Conservation (phyloP, 2,113 vertebrate species). For the Phyllopteryx taeniolatus region DNA sequence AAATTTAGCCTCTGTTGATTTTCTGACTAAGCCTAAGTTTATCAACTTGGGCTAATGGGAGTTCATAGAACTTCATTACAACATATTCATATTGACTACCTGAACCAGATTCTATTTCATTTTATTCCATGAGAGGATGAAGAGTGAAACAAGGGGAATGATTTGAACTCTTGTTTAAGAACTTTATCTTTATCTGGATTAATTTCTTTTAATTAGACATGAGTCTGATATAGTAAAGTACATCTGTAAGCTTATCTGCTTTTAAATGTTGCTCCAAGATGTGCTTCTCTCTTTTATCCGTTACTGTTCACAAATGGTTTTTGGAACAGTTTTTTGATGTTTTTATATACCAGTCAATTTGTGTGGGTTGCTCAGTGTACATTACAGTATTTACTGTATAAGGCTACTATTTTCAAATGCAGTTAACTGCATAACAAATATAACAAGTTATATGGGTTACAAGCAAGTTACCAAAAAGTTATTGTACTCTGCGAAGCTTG, state of each 20-base stretch:
- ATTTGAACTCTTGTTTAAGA: too few relatives aligned
- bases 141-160: too few relatives aligned
- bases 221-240: too few relatives aligned
- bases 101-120: too few relatives aligned
- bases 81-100: too few relatives aligned
- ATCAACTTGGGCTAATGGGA: not conserved
- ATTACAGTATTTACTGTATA: not conserved
- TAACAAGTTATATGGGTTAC: not conserved
- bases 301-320: not conserved
- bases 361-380: too few relatives aligned
- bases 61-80: not conserved
- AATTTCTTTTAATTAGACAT: too few relatives aligned
- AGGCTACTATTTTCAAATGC: not conserved
- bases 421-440: not conserved
- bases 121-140: too few relatives aligned
- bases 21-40: too few relatives aligned
- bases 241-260: too few relatives aligned
- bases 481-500: constrained; percentile 23
- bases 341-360: not conserved
- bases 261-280: not conserved
- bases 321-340: not conserved
- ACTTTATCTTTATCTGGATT: too few relatives aligned
- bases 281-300: not conserved
- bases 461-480: constrained; percentile 22
- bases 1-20: too few relatives aligned